Evolutionary conservation across 1,140 invertebrate genomes (phyloP).

Genomic region (Diuraphis noxia): DNA sequence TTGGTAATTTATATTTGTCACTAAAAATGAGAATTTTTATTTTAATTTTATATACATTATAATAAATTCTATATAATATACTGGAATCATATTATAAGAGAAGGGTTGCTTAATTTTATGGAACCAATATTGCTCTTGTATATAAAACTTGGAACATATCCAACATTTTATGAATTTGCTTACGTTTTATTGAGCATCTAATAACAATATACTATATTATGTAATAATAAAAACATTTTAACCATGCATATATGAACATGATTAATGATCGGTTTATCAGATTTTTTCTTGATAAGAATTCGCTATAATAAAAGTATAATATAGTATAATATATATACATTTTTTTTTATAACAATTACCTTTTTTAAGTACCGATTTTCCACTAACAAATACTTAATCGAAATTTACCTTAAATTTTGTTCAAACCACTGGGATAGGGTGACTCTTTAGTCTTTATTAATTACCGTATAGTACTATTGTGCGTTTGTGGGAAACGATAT

Average conservation of each 20-base stretch:
- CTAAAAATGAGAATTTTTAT: neutral
- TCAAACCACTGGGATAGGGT: neutral
- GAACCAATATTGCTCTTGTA: neutral
- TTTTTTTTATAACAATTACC: neutral
- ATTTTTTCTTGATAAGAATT: neutral
- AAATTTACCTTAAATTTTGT: neutral
- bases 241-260: neutral
- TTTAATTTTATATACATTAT: neutral
- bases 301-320: neutral
- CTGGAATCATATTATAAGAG: neutral
- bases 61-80: neutral
- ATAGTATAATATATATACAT: too few species aligned
- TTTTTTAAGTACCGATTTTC: neutral
- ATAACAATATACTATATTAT: neutral
- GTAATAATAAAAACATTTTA: neutral
- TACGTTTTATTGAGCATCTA: neutral
- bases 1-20: neutral
- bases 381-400: neutral
- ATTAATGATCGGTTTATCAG: neutral
- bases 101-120: neutral
- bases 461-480: neutral
- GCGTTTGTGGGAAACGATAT: neutral
- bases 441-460: neutral
- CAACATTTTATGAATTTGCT: neutral
- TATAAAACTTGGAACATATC: neutral